A percentile compares a stretch with the other conserved stretches of the same genome.
Conservation (phyloP, 2,113 vertebrate species). For the Phyllostomus hastatus region DNA sequence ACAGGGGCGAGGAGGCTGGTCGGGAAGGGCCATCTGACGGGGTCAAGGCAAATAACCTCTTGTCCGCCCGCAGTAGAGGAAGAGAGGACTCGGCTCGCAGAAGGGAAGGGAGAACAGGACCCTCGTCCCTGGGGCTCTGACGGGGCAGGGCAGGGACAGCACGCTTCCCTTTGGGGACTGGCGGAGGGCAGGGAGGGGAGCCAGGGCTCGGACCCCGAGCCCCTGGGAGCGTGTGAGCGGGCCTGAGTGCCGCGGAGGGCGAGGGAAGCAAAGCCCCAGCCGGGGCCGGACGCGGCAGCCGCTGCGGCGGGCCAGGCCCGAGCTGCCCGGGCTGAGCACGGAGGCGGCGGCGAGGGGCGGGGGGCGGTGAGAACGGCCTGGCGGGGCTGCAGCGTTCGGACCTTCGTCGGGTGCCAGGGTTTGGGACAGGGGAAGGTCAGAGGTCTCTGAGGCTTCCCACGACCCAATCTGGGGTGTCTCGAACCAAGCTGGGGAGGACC, state of each 20-base stretch:
- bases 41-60: not conserved
- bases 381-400: not conserved
- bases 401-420: accelerated
- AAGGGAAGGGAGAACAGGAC: not conserved
- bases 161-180: not conserved
- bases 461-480: not conserved
- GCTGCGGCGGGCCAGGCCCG: accelerated
- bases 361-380: too few species aligned
- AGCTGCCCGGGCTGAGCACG: accelerated
- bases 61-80: not conserved
- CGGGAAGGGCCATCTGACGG: not conserved
- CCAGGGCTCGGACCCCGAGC: not conserved
- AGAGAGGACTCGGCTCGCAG: not conserved
- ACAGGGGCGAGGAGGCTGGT: too few species aligned
- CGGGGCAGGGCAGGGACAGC: not conserved
- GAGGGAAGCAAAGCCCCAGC: not conserved
- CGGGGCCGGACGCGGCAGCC: not conserved
- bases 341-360: accelerated
- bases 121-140: accelerated
- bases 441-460: not conserved
- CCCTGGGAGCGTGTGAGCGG: not conserved
- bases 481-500: not conserved
- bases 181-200: not conserved
- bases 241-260: not conserved
- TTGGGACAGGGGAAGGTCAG: not conserved